Conservation (phyloP, 2,888 invertebrate species). For the Amphipyra tragopoginis region DNA sequence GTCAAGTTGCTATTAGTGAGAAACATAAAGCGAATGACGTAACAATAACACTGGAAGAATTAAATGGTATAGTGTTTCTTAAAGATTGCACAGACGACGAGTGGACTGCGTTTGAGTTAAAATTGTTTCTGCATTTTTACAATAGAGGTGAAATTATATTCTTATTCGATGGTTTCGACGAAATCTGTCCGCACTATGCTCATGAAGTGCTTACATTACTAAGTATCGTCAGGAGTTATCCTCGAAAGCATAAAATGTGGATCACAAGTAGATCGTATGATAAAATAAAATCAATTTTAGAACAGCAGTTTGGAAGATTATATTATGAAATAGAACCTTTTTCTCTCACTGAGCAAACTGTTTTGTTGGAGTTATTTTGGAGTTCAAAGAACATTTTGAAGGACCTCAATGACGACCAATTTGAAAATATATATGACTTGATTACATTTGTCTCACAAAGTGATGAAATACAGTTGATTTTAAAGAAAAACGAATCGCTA, state of each 20-base stretch:
- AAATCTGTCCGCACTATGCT: constrained; percentile 48
- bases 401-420: background rate
- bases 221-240: constrained; percentile 1
- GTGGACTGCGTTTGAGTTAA: background rate
- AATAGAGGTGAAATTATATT: too few species aligned
- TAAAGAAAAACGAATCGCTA: too few species aligned
- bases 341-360: constrained; percentile 7
- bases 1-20: constrained; percentile 3
- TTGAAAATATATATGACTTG: background rate
- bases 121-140: too few species aligned
- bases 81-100: constrained; percentile 11
- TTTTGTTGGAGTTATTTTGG: constrained; percentile 27
- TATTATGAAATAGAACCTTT: constrained; percentile 17
- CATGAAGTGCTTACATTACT: constrained; percentile 26
- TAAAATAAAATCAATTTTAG: constrained; percentile 24
- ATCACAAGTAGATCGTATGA: constrained; percentile 16
- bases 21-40: background rate
- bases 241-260: constrained; percentile 25
- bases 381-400: background rate
- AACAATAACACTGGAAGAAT: constrained; percentile 1
- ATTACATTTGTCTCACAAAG: background rate
- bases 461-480: too few species aligned
- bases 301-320: constrained; percentile 10
- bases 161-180: constrained; percentile 28
- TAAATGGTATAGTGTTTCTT: background rate